Conservation (phyloP, 1,140 invertebrate genomes). For the Mizuhopecten yessoensis region DNA sequence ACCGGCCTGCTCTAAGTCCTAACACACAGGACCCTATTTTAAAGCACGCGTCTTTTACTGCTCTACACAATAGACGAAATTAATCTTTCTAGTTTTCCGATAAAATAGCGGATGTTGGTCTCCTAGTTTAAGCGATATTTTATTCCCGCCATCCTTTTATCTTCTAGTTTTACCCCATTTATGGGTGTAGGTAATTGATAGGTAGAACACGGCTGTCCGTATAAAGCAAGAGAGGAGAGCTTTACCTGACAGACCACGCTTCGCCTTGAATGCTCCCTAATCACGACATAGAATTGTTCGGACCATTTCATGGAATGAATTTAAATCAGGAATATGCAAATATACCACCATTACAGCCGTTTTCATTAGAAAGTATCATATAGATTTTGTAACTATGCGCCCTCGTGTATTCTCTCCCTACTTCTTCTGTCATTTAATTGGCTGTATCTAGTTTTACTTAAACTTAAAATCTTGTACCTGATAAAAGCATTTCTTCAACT, state of each 20-base stretch:
- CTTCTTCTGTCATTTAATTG: background rate
- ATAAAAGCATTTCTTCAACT: background rate
- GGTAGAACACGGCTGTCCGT: background rate
- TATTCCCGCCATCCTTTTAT: constrained; percentile 6
- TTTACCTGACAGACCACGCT: background rate
- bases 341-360: background rate
- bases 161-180: constrained; percentile 25
- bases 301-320: background rate
- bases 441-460: background rate
- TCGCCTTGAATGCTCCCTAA: background rate
- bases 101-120: constrained; percentile 33
- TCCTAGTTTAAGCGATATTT: constrained; percentile 8
- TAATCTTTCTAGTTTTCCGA: constrained; percentile 39
- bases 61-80: constrained; percentile 34
- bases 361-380: background rate
- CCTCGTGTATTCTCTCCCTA: background rate
- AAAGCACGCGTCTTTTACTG: constrained; percentile 13
- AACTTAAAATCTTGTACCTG: background rate
- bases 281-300: background rate
- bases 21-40: background rate
- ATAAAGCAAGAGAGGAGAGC: background rate
- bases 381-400: background rate
- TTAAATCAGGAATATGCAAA: background rate
- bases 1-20: background rate
- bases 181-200: constrained; percentile 16